Base-by-base conservation (phyloP, 2,888 invertebrate genomes). In the Caenorhabditis sp. region DNA sequence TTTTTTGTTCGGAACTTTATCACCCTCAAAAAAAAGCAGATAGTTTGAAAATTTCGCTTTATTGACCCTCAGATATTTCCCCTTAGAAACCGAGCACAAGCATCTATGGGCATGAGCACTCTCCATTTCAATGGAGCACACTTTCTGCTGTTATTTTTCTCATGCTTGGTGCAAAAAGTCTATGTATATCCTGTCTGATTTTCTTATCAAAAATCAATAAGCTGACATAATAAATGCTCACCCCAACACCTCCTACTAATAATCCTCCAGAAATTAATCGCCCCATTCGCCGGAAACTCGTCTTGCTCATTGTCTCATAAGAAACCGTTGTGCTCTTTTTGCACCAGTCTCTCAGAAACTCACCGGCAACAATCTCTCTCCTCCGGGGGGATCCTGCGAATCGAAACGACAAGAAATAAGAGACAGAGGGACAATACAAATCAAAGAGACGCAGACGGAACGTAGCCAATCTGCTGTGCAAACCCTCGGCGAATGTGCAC, bases 381-480 rank as follows among this genome's bases (percentile, higher is more conserved):
- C 6, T 5, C 6, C 5, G 47, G 19, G 6, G 22, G 22, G 19
- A 22, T 49, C 22, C 75, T 38, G 5, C 31, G 31, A 35, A 64
- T 79, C 79, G 66, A 69, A 70, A 51, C 24, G 35, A 70, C 41
- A 41, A 31, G 12, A 31, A 14, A 38, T 19, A 49, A 12, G 14
- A 4, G n/a, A n/a, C n/a, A n/a, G 49, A 59, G 31, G 51, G 59
- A 69, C 16, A 54, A 59, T 41, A 41, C 22, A 19, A 22, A 19
- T 19, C n/a, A 16, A 14, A 22, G 47, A 49, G 58, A 31, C 19
- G 38, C 28, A 66, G 59, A 51, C 49, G 58, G 68, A 76, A 47
- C 59, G 66, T 49, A 31, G 31, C 54, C 49, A 68, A 68, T 68
- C 54, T 51, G 77, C 70, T 77, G 77, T 69, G 77, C 77, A 77